Percentiles rank a stretch among this genome's conserved stretches.
These are phyloP conservation scores for Sternotherus odoratus DNA, from an alignment of 2,797 vertebrate genomes.

Conservation along the genomic window DNA sequence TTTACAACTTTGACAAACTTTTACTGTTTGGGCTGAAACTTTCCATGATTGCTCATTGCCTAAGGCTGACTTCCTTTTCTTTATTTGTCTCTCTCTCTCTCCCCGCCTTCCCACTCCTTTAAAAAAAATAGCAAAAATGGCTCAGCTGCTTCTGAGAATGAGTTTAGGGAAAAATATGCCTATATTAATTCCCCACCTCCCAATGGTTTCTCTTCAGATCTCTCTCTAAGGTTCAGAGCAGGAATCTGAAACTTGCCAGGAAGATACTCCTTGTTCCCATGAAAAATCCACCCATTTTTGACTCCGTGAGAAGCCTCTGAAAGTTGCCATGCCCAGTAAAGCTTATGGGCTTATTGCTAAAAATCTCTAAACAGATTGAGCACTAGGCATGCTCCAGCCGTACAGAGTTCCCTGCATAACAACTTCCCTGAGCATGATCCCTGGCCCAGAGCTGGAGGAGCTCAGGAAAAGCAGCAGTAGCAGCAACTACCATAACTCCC, in stretches of 20 bases:
- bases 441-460: neutral
- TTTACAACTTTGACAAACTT: neutral
- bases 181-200: neutral
- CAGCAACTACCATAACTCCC: neutral
- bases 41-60: neutral
- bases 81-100: neutral
- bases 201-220: neutral
- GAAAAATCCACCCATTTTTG: neutral
- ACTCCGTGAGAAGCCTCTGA: neutral
- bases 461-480: neutral
- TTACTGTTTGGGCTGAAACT: neutral
- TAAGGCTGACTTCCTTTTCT: neutral
- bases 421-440: neutral
- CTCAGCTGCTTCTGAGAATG: neutral
- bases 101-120: neutral
- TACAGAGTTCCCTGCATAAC: neutral
- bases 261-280: neutral
- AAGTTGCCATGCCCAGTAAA: neutral
- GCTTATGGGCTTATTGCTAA: neutral
- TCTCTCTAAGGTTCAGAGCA: neutral
- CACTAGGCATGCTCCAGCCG: neutral
- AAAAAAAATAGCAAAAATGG: neutral
- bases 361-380: rapidly evolving
- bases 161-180: neutral
- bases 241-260: neutral